Conservation (phyloP, 2,797 vertebrate species). For the Eurystomus glaucurus region DNA sequence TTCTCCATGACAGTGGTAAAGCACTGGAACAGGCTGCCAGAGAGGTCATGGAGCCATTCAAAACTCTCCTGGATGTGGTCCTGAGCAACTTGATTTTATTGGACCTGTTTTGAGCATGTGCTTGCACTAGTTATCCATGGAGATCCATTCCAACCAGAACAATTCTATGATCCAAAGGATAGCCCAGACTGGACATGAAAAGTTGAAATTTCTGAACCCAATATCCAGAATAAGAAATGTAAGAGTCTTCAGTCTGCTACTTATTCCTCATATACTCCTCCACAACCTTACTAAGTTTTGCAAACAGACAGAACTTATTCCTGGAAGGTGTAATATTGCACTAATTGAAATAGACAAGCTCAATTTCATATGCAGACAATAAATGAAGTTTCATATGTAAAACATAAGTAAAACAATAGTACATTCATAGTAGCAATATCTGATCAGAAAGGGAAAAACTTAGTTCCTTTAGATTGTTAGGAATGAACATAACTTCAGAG, state of each 20-base stretch:
- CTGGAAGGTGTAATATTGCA: not conserved
- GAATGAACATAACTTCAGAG: not conserved
- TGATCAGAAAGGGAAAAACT: not conserved
- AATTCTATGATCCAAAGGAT: not conserved
- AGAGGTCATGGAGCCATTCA: not conserved
- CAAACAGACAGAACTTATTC: not conserved
- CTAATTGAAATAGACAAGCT: not conserved
- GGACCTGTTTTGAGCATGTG: not conserved
- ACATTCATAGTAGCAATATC: not conserved
- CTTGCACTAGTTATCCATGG: not conserved
- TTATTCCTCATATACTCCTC: not conserved
- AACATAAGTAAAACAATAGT: not conserved
- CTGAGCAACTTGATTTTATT: not conserved
- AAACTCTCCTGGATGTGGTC: not conserved
- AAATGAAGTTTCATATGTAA: not conserved
- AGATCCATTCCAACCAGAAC: rapidly evolving
- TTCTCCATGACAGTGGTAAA: not conserved
- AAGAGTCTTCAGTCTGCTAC: not conserved
- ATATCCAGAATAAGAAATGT: not conserved
- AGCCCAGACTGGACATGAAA: not conserved
- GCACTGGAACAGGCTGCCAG: not conserved
- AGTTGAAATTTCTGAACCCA: not conserved
- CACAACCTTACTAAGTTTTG: not conserved
- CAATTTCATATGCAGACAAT: not conserved
- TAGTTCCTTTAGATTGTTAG: not conserved